Evolutionary conservation across 1,140 invertebrate species (phyloP), one percentile per base, ranked within the genome.

Genomic region (Tribolium castaneum): DNA sequence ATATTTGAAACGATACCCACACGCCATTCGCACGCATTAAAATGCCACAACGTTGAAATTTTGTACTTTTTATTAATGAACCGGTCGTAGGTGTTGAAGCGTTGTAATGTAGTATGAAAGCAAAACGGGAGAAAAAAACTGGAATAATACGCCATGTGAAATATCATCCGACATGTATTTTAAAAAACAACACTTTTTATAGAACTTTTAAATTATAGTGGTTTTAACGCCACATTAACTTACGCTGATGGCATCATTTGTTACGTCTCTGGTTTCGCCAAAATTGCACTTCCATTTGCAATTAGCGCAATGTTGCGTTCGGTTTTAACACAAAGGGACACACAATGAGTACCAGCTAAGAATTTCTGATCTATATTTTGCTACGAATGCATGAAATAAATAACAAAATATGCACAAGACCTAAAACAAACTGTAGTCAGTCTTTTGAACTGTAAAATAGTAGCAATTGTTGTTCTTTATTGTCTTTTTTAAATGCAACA

Each of bases 21-120:
- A 25, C 19, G 25, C 30, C 59, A 66, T 35, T 66, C 9, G 35
- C 25, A 35, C 9, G 12, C 59, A 35, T 66, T 25, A 25, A 62
- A 19, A 19, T 19, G 56, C 22, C 6, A 62, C 19, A 14, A 56
- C 16, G 56, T 25, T 30, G 30, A 66, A 66, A 66, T 66, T 66
- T 66, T 66, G 59, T 66, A 66, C 30, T 66, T 66, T 66, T 66
- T 66, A 66, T 66, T 66, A 66, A 39, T 66, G 59, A 66, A 66
- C 59, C 59, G 59, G 59, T 66, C 34, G 59, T 34, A 66, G 59
- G 59, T 66, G 59, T 66, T 66, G 59, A 66, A 35, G 59, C 59
- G 59, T 35, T 66, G 59, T 66, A 66, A 66, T 66, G 59, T 66
- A 9, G 59, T 35, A 66, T 35, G 59, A 35, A 59, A 66, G 14